Percentiles rank a stretch among this genome's conserved stretches.
phyloP scores from a whole-genome alignment of 2,888 invertebrate genomes.

The Dugesia japonica region DNA sequence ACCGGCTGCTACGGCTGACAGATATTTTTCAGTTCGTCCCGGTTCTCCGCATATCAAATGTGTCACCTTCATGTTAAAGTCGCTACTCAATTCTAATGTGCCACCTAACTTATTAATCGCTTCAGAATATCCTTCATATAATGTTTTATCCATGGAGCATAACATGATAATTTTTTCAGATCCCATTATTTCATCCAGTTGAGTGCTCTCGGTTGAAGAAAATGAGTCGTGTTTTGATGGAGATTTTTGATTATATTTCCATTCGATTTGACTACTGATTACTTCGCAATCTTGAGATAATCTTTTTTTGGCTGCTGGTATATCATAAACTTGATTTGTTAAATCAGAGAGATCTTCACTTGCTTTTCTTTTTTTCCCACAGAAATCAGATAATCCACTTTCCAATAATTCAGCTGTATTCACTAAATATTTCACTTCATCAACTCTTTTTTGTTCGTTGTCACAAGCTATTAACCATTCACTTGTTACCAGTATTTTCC shows the following conservation, averaged over 20 bases:
- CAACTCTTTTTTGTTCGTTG: background rate
- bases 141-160: background rate
- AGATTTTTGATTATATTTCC: too few relatives aligned
- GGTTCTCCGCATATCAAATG: background rate
- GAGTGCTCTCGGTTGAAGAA: too few relatives aligned
- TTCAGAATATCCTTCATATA: background rate
- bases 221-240: too few relatives aligned
- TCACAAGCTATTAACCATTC: background rate
- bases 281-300: too few relatives aligned
- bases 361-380: background rate
- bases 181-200: too few relatives aligned
- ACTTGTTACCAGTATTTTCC: background rate
- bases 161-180: background rate
- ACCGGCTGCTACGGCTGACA: conserved; percentile 70
- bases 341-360: background rate
- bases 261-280: too few relatives aligned
- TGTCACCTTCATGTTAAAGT: background rate
- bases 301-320: too few relatives aligned
- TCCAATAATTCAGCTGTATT: background rate
- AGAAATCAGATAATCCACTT: background rate
- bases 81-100: background rate
- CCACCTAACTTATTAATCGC: background rate
- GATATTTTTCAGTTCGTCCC: conserved; percentile 64
- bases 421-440: background rate
- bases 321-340: background rate